Evolutionary conservation across 2,797 vertebrate species (phyloP), one percentile per base, ranked within the genome.

Genomic region (Leucoraja ocellata): DNA sequence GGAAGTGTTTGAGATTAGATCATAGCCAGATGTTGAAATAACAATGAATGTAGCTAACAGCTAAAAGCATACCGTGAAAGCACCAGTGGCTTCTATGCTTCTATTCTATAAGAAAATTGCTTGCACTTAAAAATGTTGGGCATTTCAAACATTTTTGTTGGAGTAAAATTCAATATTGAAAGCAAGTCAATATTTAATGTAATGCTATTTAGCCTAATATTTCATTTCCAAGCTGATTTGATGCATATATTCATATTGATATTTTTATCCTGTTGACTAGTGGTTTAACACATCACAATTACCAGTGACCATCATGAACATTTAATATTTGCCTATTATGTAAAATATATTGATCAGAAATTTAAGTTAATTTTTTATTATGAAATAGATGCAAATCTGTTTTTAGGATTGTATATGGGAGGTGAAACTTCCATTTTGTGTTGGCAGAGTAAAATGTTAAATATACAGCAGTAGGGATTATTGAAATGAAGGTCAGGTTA

Each of bases 111-210:
- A 95, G 95, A 95, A 95, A 95, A 95, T 95, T 94, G 94, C 95
- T 96, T 95, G 96, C 95, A 95, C 94, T 95, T 95, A 80, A 93
- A 94, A 91, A 94, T 95, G 95, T 94, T 63, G 39, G 90, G 39
- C 90, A 71, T 91, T 92, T 91, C 39, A 93, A 68, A 95, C 94
- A 94, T 95, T 95, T 95, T 94, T 94, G 93, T 94, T 96, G 96
- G 95, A 94, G 95, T 97, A 95, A 94, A 93, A 93, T 95, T 95
- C 96, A 94, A 94, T 93, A 93, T 95, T 95, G 96, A 95, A 95
- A 94, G 95, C 95, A 95, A 93, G 93, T 96, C 65, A 88, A 65
- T 58, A 92, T 92, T 92, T 91, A 91, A 74, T 28, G 39, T 76
- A 54, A 92, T 92, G 39, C 71, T 92, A 76, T 74, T 88, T 88